These are phyloP conservation scores for Protomyctophum bolini DNA, from an alignment of 2,113 vertebrate species.

Conservation along the genomic window DNA sequence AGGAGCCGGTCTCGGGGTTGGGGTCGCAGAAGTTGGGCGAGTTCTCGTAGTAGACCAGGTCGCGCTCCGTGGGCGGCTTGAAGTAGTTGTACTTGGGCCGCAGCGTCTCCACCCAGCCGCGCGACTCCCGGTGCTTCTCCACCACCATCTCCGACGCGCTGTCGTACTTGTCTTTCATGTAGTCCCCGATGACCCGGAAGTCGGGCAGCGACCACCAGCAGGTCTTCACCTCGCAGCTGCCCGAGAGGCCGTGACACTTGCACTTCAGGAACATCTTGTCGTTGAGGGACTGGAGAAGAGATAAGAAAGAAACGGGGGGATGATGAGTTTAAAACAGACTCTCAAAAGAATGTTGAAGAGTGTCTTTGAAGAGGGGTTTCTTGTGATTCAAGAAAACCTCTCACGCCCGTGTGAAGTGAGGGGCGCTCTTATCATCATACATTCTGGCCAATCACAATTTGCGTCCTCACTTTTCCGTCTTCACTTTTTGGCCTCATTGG, in stretches of 20 bases:
- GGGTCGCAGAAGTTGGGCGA: conserved; percentile 98
- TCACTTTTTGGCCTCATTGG: no score
- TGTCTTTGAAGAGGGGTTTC: no score
- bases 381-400: neutral
- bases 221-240: conserved; percentile 98
- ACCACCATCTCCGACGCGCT: conserved; percentile 98
- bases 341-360: no score
- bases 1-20: conserved; percentile 96
- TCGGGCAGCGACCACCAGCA: conserved; percentile 99
- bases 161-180: conserved; percentile 98
- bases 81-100: conserved; percentile 97
- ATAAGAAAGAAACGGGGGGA: neutral
- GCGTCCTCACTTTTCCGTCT: no score
- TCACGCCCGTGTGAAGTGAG: neutral
- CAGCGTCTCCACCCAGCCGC: conserved; percentile 97
- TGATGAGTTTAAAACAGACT: neutral
- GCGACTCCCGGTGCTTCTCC: conserved; percentile 95
- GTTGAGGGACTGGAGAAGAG: conserved; percentile 85
- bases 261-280: conserved; percentile 98
- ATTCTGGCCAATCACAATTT: no score
- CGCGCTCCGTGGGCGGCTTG: conserved; percentile 93
- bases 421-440: no score
- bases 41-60: conserved; percentile 96
- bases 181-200: conserved; percentile 93
- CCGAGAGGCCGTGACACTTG: conserved; percentile 96